These are phyloP conservation scores for Clarias batrachus DNA, from an alignment of 2,113 vertebrate species.

Conservation along the genomic window DNA sequence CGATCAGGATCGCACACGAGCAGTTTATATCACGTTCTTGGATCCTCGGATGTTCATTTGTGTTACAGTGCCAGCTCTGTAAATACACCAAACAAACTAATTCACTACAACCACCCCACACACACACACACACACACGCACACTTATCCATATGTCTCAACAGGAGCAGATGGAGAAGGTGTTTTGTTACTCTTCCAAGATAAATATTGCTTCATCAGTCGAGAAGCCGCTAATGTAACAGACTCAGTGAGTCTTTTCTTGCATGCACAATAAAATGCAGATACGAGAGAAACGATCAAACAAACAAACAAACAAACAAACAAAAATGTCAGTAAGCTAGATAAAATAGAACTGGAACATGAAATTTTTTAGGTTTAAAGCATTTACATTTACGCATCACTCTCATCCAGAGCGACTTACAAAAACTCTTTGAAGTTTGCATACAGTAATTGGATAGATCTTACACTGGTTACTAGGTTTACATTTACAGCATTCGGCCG, in stretches of 20 bases:
- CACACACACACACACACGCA: background rate
- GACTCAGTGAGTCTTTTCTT: background rate
- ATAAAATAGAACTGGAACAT: background rate
- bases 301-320: no score
- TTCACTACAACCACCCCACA: background rate
- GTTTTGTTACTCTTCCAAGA: constrained; percentile 47
- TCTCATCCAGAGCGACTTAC: no score
- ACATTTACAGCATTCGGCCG: no score
- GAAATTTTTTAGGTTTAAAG: constrained; percentile 5
- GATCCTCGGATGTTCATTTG: background rate
- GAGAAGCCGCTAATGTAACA: constrained; percentile 19
- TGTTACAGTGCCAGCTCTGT: background rate
- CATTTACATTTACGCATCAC: no score
- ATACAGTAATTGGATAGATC: no score
- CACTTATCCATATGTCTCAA: constrained; percentile 19
- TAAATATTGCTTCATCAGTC: constrained; percentile 44
- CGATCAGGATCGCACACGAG: background rate
- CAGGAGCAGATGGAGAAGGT: constrained; percentile 35
- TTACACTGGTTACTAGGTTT: no score
- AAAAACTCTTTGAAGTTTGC: no score
- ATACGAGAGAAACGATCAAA: background rate
- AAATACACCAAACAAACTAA: background rate
- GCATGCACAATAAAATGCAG: constrained; percentile 6
- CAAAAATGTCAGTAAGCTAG: constrained; percentile 16
- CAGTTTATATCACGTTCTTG: background rate